Evolutionary conservation across 2,888 invertebrate genomes (phyloP).

Genomic region (Heteromyza rotundicornis): DNA sequence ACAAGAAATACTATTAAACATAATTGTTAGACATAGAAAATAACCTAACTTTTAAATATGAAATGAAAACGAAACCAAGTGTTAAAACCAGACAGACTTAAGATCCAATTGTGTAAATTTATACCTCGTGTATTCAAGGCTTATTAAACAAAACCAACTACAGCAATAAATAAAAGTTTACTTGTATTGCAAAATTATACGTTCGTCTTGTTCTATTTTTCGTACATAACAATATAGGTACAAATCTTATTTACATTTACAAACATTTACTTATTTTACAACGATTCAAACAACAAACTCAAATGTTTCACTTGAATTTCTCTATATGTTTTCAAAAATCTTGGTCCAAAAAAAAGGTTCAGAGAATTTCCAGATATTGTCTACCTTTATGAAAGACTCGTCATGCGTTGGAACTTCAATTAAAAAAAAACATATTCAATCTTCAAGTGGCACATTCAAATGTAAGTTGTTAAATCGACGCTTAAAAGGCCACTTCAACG

Average conservation of each 20-base stretch:
- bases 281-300: no score
- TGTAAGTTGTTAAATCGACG: neutral
- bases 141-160: neutral
- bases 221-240: no score
- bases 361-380: slow-evolving; percentile 44
- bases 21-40: no score
- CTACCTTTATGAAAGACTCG: slow-evolving; percentile 52
- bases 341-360: slow-evolving; percentile 33
- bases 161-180: neutral
- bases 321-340: neutral
- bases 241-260: no score
- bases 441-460: neutral
- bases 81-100: no score
- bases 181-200: no score
- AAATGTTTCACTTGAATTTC: neutral
- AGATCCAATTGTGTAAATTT: neutral
- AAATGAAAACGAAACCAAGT: no score
- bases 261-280: no score
- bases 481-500: slow-evolving; percentile 45
- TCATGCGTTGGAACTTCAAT: slow-evolving; percentile 50
- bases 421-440: slow-evolving; percentile 15
- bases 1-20: no score
- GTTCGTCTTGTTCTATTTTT: no score
- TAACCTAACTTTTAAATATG: no score
- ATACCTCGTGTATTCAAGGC: neutral